Evolutionary conservation across 2,113 vertebrate genomes (phyloP).

Genomic region (Brachyhypopomus occidentalis): DNA sequence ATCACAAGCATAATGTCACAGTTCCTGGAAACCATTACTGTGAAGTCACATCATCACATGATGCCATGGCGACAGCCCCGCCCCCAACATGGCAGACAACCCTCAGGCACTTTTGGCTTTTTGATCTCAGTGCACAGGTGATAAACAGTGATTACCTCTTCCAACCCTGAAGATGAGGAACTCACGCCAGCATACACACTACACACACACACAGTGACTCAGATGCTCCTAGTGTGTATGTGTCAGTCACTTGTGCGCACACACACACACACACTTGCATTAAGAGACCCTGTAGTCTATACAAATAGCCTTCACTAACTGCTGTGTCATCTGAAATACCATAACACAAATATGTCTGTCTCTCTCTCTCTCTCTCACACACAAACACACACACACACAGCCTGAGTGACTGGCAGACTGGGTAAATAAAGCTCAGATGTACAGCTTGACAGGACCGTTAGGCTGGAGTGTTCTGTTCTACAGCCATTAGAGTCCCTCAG

Average conservation of each 20-base stretch:
- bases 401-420: conserved; percentile 48
- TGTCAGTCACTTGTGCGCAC: conserved; percentile 59
- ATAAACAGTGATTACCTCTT: conserved; percentile 77
- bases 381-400: neutral
- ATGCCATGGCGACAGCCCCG: conserved; percentile 53
- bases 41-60: conserved; percentile 59
- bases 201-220: conserved; percentile 32
- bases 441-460: conserved; percentile 70
- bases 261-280: conserved; percentile 41
- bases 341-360: conserved; percentile 39
- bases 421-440: conserved; percentile 72
- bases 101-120: conserved; percentile 61
- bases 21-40: conserved; percentile 70
- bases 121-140: conserved; percentile 72
- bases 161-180: conserved; percentile 56
- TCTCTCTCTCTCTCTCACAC: neutral
- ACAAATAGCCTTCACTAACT: conserved; percentile 40
- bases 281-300: conserved; percentile 43
- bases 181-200: conserved; percentile 57
- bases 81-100: conserved; percentile 53
- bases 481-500: conserved; percentile 34
- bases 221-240: conserved; percentile 30
- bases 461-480: conserved; percentile 65
- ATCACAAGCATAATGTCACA: conserved; percentile 52
- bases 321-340: conserved; percentile 45